These are phyloP conservation scores for Phoebastria nigripes DNA, from an alignment of 2,797 vertebrate genomes.

Conservation along the genomic window DNA sequence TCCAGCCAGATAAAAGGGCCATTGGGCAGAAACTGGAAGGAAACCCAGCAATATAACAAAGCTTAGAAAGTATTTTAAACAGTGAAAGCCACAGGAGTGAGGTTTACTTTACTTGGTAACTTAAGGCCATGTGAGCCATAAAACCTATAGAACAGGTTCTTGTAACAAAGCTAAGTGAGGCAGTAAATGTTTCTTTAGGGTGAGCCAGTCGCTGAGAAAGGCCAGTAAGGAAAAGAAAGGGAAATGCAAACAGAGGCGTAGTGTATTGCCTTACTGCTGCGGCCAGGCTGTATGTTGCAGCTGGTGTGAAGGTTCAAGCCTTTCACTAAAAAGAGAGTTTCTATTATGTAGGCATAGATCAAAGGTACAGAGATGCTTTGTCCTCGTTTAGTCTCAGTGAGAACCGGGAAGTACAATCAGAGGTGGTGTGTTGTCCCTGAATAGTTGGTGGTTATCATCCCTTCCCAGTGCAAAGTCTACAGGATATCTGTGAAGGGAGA, in stretches of 20 bases:
- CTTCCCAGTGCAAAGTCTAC: not conserved
- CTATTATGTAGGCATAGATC: not conserved
- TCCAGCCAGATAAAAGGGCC: not conserved
- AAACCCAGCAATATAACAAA: not conserved
- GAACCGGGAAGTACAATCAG: not conserved
- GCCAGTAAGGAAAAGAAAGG: not conserved
- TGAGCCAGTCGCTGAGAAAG: slow-evolving; percentile 7
- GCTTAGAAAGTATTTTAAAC: not conserved
- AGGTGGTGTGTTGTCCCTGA: not conserved
- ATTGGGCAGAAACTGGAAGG: not conserved
- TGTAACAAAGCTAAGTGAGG: not conserved
- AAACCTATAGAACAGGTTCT: slow-evolving; percentile 46
- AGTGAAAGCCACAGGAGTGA: not conserved
- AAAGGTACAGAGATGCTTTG: not conserved
- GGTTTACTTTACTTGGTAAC: not conserved
- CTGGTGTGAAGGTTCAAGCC: not conserved
- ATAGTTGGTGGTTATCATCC: not conserved
- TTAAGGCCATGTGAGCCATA: not conserved
- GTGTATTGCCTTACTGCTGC: not conserved
- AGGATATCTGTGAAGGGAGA: not conserved
- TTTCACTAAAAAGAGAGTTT: not conserved
- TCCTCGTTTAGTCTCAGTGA: not conserved
- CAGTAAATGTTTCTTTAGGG: not conserved
- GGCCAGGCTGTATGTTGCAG: not conserved
- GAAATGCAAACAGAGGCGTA: not conserved